A percentile compares a stretch with the other conserved stretches of the same genome.
These are phyloP conservation scores for Nomada flava DNA, from an alignment of 2,888 invertebrate species.

Conservation along the genomic window DNA sequence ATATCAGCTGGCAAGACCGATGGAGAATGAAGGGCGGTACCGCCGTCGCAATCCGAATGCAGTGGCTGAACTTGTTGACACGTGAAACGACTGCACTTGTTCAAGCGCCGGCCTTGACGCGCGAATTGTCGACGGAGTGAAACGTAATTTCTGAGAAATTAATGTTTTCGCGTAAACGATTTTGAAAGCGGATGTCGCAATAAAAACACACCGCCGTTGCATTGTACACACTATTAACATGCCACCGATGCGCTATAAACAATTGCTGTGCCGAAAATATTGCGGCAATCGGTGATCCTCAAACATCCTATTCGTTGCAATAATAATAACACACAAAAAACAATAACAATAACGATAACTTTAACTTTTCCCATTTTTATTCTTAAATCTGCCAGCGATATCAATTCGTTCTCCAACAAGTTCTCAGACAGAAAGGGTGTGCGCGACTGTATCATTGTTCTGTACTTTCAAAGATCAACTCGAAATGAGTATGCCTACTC, in stretches of 20 bases:
- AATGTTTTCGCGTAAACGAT: slow-evolving; percentile 7
- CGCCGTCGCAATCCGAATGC: neutral
- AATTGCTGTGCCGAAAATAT: neutral
- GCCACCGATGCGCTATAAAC: no score
- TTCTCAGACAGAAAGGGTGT: no score
- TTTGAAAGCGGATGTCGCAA: neutral
- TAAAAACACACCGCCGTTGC: neutral
- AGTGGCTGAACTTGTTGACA: slow-evolving; percentile 4
- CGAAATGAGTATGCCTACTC: neutral
- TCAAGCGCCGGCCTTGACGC: slow-evolving; percentile 30
- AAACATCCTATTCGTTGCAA: neutral
- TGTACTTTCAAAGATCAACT: neutral
- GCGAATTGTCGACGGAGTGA: slow-evolving; percentile 26
- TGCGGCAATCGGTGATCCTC: neutral
- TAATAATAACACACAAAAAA: no score
- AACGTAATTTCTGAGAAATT: slow-evolving; percentile 11
- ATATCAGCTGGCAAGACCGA: neutral
- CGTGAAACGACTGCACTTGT: slow-evolving; percentile 14
- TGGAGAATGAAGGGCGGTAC: neutral
- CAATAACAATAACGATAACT: no score
- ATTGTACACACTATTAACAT: neutral
- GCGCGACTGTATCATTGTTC: no score
- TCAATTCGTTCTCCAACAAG: no score
- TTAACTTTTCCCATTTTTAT: no score
- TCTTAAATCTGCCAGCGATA: no score